phyloP scores from a whole-genome alignment of 2,113 vertebrate genomes.

The Tonatia bakeri region DNA sequence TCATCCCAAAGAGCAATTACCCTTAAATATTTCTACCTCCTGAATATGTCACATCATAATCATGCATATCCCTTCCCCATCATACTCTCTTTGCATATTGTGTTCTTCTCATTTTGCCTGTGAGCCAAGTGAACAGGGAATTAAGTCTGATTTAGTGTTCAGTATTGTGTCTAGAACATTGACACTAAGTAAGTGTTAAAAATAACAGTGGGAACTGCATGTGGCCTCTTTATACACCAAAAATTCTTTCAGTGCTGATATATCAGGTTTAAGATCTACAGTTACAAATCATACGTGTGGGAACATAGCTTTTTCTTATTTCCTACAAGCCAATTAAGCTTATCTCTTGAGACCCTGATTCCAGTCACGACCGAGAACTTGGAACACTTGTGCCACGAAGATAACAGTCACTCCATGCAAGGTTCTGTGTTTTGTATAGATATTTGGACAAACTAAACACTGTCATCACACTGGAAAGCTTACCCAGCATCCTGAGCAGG shows the following conservation, averaged over 20 bases:
- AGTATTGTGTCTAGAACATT: conserved; percentile 66
- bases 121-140: conserved; percentile 56
- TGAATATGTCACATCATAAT: not conserved
- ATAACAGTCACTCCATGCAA: rapidly evolving
- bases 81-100: not conserved
- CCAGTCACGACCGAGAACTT: not conserved
- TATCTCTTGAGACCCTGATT: not conserved
- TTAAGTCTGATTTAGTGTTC: conserved; percentile 52
- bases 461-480: not conserved
- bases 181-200: conserved; percentile 45
- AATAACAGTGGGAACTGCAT: conserved; percentile 34
- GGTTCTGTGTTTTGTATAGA: not conserved
- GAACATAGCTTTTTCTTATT: not conserved
- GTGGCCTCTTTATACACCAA: conserved; percentile 1
- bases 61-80: not conserved
- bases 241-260: not conserved
- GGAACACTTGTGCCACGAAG: rapidly evolving
- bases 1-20: not conserved
- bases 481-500: rapidly evolving
- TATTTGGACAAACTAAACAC: not conserved
- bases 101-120: conserved; percentile 32
- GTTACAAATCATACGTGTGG: not conserved
- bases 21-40: not conserved
- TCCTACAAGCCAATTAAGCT: not conserved
- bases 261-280: not conserved